These are phyloP conservation scores for Drosophila miranda DNA, from an alignment of 1,140 invertebrate species.

Conservation along the genomic window DNA sequence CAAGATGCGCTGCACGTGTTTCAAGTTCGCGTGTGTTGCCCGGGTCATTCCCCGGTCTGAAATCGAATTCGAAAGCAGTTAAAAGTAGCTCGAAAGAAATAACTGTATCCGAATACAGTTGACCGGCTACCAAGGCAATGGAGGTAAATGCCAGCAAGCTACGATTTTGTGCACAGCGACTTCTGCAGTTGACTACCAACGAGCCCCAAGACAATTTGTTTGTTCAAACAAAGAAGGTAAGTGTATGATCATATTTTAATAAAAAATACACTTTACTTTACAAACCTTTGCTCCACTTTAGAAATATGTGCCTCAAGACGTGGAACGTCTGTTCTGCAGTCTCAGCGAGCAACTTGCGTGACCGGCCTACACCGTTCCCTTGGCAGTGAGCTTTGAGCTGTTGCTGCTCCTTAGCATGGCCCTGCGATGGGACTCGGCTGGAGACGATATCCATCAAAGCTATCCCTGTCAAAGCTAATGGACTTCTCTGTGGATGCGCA, in stretches of 20 bases:
- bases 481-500: constrained; percentile 54
- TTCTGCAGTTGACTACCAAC: constrained; percentile 40
- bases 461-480: constrained; percentile 65
- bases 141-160: constrained; percentile 67
- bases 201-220: constrained; percentile 50
- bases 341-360: constrained; percentile 57
- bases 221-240: constrained; percentile 50
- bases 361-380: constrained; percentile 49
- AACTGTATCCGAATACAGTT: constrained; percentile 13
- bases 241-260: background rate
- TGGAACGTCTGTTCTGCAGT: constrained; percentile 54
- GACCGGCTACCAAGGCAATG: constrained; percentile 34
- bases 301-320: constrained; percentile 57
- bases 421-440: constrained; percentile 34
- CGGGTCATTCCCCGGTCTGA: constrained; percentile 9
- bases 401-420: constrained; percentile 62
- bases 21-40: constrained; percentile 53
- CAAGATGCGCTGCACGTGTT: constrained; percentile 61
- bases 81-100: background rate
- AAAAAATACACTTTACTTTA: background rate
- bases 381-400: constrained; percentile 63
- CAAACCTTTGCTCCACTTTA: constrained; percentile 14
- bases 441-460: constrained; percentile 21
- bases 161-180: constrained; percentile 45
- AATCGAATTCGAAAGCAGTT: constrained; percentile 5